Conservation (phyloP, 2,113 vertebrate species). For the Pampusana beccarii region DNA sequence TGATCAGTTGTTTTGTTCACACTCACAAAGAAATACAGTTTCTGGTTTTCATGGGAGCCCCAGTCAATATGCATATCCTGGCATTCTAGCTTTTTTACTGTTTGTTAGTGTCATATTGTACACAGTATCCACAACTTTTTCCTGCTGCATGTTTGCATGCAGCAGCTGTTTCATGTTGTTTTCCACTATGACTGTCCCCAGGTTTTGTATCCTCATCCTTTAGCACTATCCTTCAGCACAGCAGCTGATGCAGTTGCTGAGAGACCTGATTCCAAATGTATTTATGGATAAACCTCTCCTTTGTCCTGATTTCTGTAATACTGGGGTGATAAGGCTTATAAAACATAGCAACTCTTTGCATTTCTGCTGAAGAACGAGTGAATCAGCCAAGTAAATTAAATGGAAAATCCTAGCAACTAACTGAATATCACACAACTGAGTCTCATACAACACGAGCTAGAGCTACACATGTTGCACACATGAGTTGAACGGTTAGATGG, state of each 20-base stretch:
- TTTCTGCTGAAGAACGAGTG: neutral
- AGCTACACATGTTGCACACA: neutral
- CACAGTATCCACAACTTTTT: neutral
- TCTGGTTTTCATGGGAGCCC: neutral
- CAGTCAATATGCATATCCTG: neutral
- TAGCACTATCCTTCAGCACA: neutral
- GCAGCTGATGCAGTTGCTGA: neutral
- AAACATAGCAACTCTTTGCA: neutral
- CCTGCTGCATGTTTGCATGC: neutral
- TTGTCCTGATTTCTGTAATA: neutral
- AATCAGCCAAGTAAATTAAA: neutral
- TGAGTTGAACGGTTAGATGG: neutral
- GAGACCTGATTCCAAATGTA: neutral
- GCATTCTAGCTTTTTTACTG: neutral
- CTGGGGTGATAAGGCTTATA: neutral
- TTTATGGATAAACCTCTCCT: neutral
- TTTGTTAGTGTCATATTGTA: neutral
- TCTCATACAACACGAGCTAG: neutral
- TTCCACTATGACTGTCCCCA: neutral
- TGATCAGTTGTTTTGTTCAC: neutral
- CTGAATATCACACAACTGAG: neutral
- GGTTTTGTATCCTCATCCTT: neutral
- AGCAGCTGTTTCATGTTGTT: slow-evolving; percentile 1
- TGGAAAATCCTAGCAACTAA: neutral
- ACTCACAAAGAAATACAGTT: neutral